These are phyloP conservation scores for Thymelicus lineola DNA, from an alignment of 2,888 invertebrate genomes.

Conservation along the genomic window DNA sequence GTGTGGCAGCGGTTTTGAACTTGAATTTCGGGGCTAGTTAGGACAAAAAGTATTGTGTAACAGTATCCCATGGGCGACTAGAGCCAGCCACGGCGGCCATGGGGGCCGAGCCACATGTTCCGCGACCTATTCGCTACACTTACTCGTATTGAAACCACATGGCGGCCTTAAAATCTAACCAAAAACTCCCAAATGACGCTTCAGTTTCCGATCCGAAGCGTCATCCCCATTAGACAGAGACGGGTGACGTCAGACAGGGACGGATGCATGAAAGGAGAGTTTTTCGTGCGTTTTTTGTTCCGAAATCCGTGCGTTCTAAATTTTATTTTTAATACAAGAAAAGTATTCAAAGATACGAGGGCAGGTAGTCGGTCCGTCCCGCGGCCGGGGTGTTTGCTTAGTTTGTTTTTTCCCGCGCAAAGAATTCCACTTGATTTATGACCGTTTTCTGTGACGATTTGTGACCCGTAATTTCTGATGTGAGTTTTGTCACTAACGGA, in stretches of 20 bases:
- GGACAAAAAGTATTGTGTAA: conserved; percentile 21
- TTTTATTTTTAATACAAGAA: conserved; percentile 83
- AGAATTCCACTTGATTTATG: conserved; percentile 82
- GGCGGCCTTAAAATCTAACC: conserved; percentile 52
- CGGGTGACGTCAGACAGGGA: conserved; percentile 53
- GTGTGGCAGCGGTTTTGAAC: background rate
- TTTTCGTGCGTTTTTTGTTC: conserved; percentile 82
- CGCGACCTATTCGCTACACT: conserved; percentile 9
- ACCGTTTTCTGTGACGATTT: conserved; percentile 79
- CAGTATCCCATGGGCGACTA: conserved; percentile 15
- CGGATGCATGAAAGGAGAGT: conserved; percentile 64
- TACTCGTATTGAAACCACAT: conserved; percentile 43
- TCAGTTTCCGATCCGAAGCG: conserved; percentile 52
- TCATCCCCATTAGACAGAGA: conserved; percentile 69
- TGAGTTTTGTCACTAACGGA: conserved; percentile 80
- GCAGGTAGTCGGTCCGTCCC: conserved; percentile 71
- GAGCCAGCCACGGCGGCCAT: background rate
- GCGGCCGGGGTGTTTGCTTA: conserved; percentile 77
- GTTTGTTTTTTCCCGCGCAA: conserved; percentile 73
- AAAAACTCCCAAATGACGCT: conserved; percentile 67
- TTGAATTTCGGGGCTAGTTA: conserved; percentile 16
- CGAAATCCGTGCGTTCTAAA: conserved; percentile 78
- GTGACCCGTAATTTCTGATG: conserved; percentile 82
- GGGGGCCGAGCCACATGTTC: background rate
- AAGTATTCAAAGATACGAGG: conserved; percentile 81